Evolutionary conservation across 2,797 vertebrate species (phyloP), one percentile per base, ranked within the genome.

Genomic region (Tolypeutes matacus): DNA sequence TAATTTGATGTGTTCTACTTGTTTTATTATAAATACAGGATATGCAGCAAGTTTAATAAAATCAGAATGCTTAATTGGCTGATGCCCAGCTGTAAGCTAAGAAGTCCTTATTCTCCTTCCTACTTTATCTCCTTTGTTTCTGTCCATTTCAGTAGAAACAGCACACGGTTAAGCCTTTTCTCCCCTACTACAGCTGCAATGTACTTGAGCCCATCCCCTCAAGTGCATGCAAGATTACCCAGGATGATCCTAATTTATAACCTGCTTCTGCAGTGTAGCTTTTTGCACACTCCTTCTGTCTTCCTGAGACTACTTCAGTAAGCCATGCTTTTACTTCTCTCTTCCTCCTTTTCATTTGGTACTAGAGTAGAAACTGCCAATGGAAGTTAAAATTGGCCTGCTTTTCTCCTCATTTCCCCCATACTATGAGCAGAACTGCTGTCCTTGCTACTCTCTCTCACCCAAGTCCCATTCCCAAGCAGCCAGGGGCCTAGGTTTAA

Each of bases 221-320:
- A 8, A 15, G 91, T 53, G 77, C 42, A 46, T 67, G 62, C 46
- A 67, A 15, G 80, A 67, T 70, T 82, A 39, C 81, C 85, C 51
- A 64, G 39, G 46, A 60, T 5, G 64, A 25, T 27, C 69, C 70
- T 67, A 15, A 83, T 82, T 1, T 15, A n/a, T 34, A 76, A 70
- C 78, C 95, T 95, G 83, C 95, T 80, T 86, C 62, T 58, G 56
- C 88, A 72, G 90, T 34, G 36, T 80, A 49, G 62, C 85, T 70
- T 51, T 87, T 62, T 72, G 87, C 69, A 86, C 91, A 70, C 72
- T 78, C 2, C 5, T 62, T 72, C 86, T 86, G 92, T 97, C 96
- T 96, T 95, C 97, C 97, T 83, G 60, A 83, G 53, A 75, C 82
- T 81, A 85, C 82, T 92, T 90, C 73, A 83, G 78, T 88, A 94